Evolutionary conservation across 1,140 invertebrate species (phyloP).

Genomic region (Delia radicum): DNA sequence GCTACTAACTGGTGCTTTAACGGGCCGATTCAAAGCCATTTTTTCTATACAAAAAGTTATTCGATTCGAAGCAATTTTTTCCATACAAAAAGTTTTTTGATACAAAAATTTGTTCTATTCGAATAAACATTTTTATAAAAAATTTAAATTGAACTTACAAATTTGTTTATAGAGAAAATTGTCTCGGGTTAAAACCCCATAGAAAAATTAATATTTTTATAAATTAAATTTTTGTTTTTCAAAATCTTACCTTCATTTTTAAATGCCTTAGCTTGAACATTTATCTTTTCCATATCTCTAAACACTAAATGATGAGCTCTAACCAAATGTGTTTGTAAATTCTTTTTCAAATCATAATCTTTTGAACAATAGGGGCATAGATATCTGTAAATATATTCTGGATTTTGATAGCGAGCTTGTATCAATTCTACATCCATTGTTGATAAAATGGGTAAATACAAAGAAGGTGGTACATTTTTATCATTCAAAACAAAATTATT

Average conservation of each 20-base stretch:
- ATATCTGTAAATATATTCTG: constrained; percentile 12
- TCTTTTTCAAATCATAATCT: constrained; percentile 12
- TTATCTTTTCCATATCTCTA: constrained; percentile 7
- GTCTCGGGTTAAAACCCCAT: too few relatives aligned
- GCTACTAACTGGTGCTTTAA: too few relatives aligned
- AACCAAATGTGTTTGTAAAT: constrained; percentile 5
- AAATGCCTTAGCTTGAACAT: not conserved
- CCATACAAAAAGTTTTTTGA: too few relatives aligned
- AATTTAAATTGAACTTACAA: too few relatives aligned
- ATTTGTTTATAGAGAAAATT: too few relatives aligned
- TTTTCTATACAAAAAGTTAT: too few relatives aligned
- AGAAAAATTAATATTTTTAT: too few relatives aligned
- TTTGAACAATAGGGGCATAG: constrained; percentile 18
- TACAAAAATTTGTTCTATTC: too few relatives aligned
- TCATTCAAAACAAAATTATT: not conserved
- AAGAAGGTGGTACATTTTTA: not conserved
- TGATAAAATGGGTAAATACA: not conserved
- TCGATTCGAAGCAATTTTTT: too few relatives aligned
- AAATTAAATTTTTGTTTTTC: too few relatives aligned
- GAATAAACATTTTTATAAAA: too few relatives aligned
- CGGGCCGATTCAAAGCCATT: too few relatives aligned
- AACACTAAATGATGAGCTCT: not conserved
- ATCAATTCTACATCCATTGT: not conserved
- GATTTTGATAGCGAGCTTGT: constrained; percentile 15
- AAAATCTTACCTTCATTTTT: not conserved